Evolutionary conservation across 2,113 vertebrate species (phyloP).

Genomic region (Pollachius pollachius): DNA sequence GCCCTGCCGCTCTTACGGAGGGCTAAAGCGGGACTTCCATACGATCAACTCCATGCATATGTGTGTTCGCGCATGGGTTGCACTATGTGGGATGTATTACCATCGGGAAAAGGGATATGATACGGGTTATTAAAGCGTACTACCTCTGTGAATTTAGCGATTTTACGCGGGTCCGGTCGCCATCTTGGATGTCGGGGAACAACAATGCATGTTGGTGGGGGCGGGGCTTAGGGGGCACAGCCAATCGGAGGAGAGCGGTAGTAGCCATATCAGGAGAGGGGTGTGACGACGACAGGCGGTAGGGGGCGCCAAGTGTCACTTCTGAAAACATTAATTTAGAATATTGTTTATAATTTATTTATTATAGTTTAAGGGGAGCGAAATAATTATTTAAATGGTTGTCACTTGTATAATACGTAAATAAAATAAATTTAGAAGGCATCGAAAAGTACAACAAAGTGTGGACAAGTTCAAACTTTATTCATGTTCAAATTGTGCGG

Average conservation of each 20-base stretch:
- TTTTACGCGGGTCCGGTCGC: constrained; percentile 73
- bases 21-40: not conserved
- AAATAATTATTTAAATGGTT: too few relatives aligned
- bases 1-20: not conserved
- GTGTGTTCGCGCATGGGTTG: not conserved
- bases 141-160: constrained; percentile 63
- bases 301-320: not conserved
- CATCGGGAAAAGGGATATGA: not conserved
- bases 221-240: constrained; percentile 44
- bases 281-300: not conserved
- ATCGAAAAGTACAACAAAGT: too few relatives aligned
- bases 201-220: constrained; percentile 60
- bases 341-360: too few relatives aligned
- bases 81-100: not conserved
- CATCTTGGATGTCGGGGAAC: constrained; percentile 71
- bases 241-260: constrained; percentile 50
- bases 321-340: too few relatives aligned
- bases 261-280: constrained; percentile 20
- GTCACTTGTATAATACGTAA: too few relatives aligned
- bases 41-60: constrained; percentile 2
- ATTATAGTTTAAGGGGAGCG: too few relatives aligned
- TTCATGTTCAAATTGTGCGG: not conserved
- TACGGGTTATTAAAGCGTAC: constrained; percentile 29
- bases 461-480: too few relatives aligned
- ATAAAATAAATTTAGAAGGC: too few relatives aligned